Evolutionary conservation across 2,888 invertebrate genomes (phyloP).

Genomic region (Microctonus brassicae): DNA sequence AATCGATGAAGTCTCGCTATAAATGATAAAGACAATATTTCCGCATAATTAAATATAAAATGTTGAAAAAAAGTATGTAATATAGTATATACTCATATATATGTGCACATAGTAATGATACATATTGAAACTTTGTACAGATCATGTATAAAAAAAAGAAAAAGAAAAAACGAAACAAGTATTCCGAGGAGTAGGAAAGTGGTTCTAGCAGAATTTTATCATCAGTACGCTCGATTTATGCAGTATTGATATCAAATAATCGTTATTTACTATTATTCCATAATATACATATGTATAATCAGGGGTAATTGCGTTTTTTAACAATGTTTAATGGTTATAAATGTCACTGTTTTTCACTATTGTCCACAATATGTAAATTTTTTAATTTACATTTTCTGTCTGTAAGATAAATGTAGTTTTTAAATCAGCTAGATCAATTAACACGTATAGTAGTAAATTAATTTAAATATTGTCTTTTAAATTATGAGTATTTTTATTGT

Average conservation of each 20-base stretch:
- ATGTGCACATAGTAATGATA: conserved; percentile 45
- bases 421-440: background rate
- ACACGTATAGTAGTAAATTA: background rate
- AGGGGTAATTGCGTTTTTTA: background rate
- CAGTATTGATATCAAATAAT: conserved; percentile 14
- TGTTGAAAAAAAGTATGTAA: conserved; percentile 18
- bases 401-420: background rate
- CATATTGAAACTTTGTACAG: conserved; percentile 43
- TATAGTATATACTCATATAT: conserved; percentile 29
- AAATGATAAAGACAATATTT: conserved; percentile 12
- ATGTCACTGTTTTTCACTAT: background rate
- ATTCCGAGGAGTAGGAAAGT: background rate
- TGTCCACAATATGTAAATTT: background rate
- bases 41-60: background rate
- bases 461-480: background rate
- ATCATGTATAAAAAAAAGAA: conserved; percentile 22
- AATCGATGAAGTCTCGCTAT: conserved; percentile 25
- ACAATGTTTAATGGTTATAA: background rate
- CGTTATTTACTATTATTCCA: background rate
- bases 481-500: conserved; percentile 10
- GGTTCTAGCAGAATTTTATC: conserved; percentile 22
- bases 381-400: background rate
- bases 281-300: background rate
- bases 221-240: conserved; percentile 6
- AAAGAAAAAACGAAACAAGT: conserved; percentile 7